Conservation (phyloP, 53 echinoderm and acorn worm genomes). For the Hippasteria phrygiana region DNA sequence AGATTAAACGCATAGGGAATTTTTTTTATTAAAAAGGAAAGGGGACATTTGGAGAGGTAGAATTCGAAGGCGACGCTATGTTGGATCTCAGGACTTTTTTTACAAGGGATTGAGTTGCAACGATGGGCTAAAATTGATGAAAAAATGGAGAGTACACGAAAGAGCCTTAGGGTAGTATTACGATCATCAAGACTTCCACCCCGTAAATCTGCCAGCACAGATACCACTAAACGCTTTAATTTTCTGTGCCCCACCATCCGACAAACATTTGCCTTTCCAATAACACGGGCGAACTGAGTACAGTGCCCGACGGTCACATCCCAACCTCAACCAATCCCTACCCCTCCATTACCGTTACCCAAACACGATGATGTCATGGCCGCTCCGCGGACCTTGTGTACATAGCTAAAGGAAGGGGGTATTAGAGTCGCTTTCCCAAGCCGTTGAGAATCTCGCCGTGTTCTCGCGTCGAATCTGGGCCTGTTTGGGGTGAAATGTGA, state of each 20-base stretch:
- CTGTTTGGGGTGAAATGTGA: conserved; percentile 55
- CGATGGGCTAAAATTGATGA: too few relatives aligned
- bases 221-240: conserved; percentile 55
- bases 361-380: conserved; percentile 30
- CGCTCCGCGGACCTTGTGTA: conserved; percentile 20
- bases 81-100: too few relatives aligned
- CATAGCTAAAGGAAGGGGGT: conserved; percentile 15
- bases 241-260: conserved; percentile 37
- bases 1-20: too few relatives aligned
- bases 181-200: not conserved
- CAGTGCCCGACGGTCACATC: conserved; percentile 42
- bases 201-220: conserved; percentile 12
- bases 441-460: conserved; percentile 22
- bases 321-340: not conserved
- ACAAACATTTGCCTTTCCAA: conserved; percentile 61
- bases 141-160: too few relatives aligned
- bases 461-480: conserved; percentile 4
- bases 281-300: conserved; percentile 27
- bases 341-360: conserved; percentile 6
- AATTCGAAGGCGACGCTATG: too few relatives aligned
- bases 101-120: too few relatives aligned
- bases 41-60: too few relatives aligned
- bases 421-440: not conserved
- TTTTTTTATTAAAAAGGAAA: not conserved
- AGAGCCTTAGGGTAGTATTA: conserved; percentile 17